Conservation (phyloP, 1,140 invertebrate species). For the Nomia melanderi region DNA sequence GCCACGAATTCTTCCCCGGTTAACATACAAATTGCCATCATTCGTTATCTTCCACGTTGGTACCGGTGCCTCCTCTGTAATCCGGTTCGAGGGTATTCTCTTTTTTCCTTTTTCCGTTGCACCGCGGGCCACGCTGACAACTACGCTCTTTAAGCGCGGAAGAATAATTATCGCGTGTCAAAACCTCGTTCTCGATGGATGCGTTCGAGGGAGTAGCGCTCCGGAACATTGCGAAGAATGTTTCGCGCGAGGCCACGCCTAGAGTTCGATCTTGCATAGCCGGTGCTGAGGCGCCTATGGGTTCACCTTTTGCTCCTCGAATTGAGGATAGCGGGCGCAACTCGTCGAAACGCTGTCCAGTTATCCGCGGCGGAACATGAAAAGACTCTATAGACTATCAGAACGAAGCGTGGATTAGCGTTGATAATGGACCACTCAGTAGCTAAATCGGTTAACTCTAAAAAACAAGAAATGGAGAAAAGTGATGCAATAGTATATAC, state of each 20-base stretch:
- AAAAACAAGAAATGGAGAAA: too few species aligned
- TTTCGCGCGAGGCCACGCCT: constrained; percentile 7
- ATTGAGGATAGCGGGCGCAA: not conserved
- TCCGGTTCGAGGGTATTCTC: not conserved
- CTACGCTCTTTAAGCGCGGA: too few species aligned
- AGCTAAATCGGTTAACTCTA: too few species aligned
- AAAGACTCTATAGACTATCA: constrained; percentile 35
- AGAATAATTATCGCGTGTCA: not conserved
- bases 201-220: not conserved
- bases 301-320: constrained; percentile 20
- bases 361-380: constrained; percentile 19
- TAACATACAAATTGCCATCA: constrained; percentile 12
- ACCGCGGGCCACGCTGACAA: not conserved
- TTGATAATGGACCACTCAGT: too few species aligned
- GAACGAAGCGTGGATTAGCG: constrained; percentile 24
- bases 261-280: not conserved
- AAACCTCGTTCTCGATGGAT: not conserved
- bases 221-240: not conserved
- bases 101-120: not conserved
- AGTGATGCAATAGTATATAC: too few species aligned
- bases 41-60: not conserved
- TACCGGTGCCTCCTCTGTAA: not conserved
- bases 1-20: constrained; percentile 8
- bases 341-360: not conserved
- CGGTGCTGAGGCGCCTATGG: not conserved